Evolutionary conservation across 2,888 invertebrate species (phyloP).

Genomic region (Callosobruchus maculatus): DNA sequence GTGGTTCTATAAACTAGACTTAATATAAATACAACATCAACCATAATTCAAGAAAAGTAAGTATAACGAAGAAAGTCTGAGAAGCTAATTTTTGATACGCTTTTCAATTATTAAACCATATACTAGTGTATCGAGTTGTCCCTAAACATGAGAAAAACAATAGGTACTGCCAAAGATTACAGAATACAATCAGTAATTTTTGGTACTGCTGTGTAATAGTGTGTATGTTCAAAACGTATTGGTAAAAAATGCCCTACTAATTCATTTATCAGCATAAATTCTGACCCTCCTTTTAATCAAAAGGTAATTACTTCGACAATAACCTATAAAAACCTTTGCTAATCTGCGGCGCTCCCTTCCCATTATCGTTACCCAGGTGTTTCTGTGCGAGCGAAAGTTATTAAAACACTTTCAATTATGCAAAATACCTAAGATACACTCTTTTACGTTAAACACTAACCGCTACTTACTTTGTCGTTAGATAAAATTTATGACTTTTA

Average conservation of each 20-base stretch:
- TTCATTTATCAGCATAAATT: not conserved
- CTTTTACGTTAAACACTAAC: not conserved
- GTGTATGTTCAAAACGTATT: not conserved
- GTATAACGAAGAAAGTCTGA: too few relatives aligned
- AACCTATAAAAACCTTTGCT: not conserved
- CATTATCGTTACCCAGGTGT: not conserved
- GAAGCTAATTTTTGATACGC: too few relatives aligned
- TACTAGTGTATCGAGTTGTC: too few relatives aligned
- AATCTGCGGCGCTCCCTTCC: not conserved
- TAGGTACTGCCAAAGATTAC: too few relatives aligned
- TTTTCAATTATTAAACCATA: too few relatives aligned
- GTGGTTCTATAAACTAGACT: too few relatives aligned
- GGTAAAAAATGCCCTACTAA: not conserved
- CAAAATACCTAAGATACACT: not conserved
- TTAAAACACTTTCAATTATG: not conserved
- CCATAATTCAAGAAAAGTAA: too few relatives aligned
- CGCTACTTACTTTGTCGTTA: not conserved
- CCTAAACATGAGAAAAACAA: too few relatives aligned
- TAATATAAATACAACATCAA: too few relatives aligned
- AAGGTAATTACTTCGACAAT: not conserved
- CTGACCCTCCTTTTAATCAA: not conserved
- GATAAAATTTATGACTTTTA: too few relatives aligned
- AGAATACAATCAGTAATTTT: too few relatives aligned
- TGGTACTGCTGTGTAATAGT: too few relatives aligned
- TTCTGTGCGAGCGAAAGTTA: not conserved